phyloP scores from a whole-genome alignment of 2,888 invertebrate species.

The Ichneumoninae sp. region DNA sequence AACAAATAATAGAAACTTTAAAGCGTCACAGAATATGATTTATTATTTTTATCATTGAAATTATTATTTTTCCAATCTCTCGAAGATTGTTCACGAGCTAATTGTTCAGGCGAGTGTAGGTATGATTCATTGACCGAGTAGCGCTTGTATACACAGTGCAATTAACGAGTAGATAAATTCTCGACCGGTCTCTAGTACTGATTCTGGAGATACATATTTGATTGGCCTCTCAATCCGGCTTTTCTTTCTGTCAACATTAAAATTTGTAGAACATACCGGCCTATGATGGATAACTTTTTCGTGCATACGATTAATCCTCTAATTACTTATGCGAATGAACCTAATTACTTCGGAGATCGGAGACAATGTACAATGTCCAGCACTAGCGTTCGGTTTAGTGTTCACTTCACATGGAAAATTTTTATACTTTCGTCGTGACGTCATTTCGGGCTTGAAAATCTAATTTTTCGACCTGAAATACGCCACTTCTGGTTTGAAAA shows the following conservation, averaged over 20 bases:
- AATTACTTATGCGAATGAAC: too few relatives aligned
- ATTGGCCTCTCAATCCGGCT: constrained; percentile 52
- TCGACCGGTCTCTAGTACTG: constrained; percentile 20
- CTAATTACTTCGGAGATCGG: too few relatives aligned
- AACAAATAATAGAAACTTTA: neutral
- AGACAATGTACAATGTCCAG: too few relatives aligned
- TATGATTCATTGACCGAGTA: neutral
- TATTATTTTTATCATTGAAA: neutral
- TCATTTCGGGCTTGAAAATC: neutral
- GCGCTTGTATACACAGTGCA: constrained; percentile 24
- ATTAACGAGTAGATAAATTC: constrained; percentile 50
- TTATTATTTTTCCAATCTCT: neutral
- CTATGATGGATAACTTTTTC: too few relatives aligned
- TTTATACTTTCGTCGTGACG: too few relatives aligned
- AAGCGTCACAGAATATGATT: constrained; percentile 23
- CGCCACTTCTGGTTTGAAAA: too few relatives aligned
- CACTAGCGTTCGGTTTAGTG: too few relatives aligned
- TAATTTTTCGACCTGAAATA: too few relatives aligned
- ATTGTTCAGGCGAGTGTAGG: constrained; percentile 9
- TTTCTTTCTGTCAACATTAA: constrained; percentile 4
- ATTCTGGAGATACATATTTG: constrained; percentile 66
- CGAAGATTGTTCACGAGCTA: constrained; percentile 19
- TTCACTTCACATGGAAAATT: too few relatives aligned
- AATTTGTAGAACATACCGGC: neutral
- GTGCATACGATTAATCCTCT: too few relatives aligned